Base-by-base conservation (phyloP, 2,797 vertebrate genomes). In the Emydoidea blandingii region DNA sequence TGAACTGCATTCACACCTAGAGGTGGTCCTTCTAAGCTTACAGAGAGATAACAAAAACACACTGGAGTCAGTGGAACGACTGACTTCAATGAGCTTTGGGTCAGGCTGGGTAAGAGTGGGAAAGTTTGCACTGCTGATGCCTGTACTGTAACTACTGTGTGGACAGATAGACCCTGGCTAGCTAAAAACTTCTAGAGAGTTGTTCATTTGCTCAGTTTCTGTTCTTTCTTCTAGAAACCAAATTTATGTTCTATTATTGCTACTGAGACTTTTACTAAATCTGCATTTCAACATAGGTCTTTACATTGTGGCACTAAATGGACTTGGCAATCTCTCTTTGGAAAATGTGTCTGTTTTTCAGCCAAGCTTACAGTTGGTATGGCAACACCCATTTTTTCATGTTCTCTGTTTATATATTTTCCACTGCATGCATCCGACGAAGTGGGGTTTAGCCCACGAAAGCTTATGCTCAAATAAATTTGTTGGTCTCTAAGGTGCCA, bases 231-330 rank as follows among this genome's bases (percentile, higher is more conserved):
- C 79, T 82, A 31, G 62, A 79, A 44, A 37, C 14, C 72, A 18
- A 3, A 5, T 49, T 65, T 4, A 27, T 72, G 27, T 57, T 87
- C 86, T 37, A 49, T 27, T 57, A 91, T 34, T 86, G 56, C 59
- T 95, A 62, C 19, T 52, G 37, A 74, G 91, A 72, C 31, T 62
- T 81, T 76, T 82, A 89, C 27, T 92, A 93, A 92, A 83, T 15
- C 52, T 79, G 34, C 12, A 68, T 27, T 85, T 89, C 52, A n/a
- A 19, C 16, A 65, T 2, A 65, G 31, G 16, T 34, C 34, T 65
- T 65, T 31, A 65, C 82, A 72, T 29, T 52, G 23, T 89, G 84
- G 34, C 6, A 50, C 59, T 79, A 88, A 37, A 49, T 7, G 68
- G 79, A 85, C 15, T 3, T 44, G 47, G 79, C 7, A 47, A 86